Percentiles rank a stretch among this genome's conserved stretches.
phyloP scores from a whole-genome alignment of 2,113 vertebrate species.

The Planiliza haematocheilus region DNA sequence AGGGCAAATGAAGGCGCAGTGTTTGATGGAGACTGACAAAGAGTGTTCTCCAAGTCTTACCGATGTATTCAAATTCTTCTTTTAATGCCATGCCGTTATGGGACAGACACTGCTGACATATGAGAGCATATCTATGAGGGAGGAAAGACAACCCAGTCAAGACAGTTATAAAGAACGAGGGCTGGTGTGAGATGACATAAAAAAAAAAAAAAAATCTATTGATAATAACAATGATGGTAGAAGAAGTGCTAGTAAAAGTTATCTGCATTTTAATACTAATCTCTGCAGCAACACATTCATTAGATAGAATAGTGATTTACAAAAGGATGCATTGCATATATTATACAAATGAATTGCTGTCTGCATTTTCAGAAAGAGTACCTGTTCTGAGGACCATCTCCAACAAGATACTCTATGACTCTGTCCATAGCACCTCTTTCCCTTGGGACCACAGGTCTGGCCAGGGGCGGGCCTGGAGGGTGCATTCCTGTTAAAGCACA shows the following conservation, averaged over 20 bases:
- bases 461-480: constrained; percentile 95
- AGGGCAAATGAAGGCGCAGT: constrained; percentile 79
- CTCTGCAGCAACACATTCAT: neutral
- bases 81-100: constrained; percentile 99
- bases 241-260: neutral
- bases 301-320: neutral
- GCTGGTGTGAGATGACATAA: constrained; percentile 13
- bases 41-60: constrained; percentile 86
- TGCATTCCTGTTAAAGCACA: constrained; percentile 88
- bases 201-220: constrained; percentile 24
- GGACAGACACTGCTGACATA: constrained; percentile 98
- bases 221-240: neutral
- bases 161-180: constrained; percentile 11
- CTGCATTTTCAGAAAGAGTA: constrained; percentile 12
- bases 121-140: constrained; percentile 92
- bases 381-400: constrained; percentile 99
- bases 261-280: neutral
- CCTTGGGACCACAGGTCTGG: constrained; percentile 93
- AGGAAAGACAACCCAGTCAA: constrained; percentile 59
- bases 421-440: constrained; percentile 93
- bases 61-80: constrained; percentile 98
- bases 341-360: neutral
- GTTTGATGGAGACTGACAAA: constrained; percentile 80
- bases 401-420: constrained; percentile 97
- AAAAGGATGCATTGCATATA: neutral